phyloP scores from a whole-genome alignment of 2,888 invertebrate species.

The Hirtodrosophila cameraria region DNA sequence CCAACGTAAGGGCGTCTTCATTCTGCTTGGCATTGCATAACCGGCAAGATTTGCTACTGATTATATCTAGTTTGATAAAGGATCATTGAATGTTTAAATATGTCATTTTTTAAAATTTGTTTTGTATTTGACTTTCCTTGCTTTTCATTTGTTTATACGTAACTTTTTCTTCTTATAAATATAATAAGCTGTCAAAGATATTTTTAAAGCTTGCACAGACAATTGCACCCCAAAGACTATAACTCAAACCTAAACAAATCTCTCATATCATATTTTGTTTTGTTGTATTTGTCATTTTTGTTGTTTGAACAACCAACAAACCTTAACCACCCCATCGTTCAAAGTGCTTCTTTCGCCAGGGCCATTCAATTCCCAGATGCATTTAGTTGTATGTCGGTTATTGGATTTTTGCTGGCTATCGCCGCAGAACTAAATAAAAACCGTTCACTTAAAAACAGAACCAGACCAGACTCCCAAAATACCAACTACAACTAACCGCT shows the following conservation, averaged over 20 bases:
- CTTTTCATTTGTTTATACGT: too few species aligned
- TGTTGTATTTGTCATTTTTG: neutral
- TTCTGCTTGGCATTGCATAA: too few species aligned
- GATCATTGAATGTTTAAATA: too few species aligned
- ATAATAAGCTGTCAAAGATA: slow-evolving; percentile 21
- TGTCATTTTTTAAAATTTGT: too few species aligned
- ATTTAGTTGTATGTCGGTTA: slow-evolving; percentile 52
- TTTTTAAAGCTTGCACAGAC: slow-evolving; percentile 7
- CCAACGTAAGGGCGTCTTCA: too few species aligned
- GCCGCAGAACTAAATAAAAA: slow-evolving; percentile 64
- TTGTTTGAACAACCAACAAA: neutral
- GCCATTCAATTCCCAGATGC: slow-evolving; percentile 46
- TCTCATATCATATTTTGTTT: slow-evolving; percentile 4
- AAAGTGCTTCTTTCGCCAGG: slow-evolving; percentile 32
- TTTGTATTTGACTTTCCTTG: too few species aligned
- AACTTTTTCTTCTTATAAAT: neutral
- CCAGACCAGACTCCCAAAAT: slow-evolving; percentile 24
- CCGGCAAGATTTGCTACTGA: too few species aligned
- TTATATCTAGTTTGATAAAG: too few species aligned
- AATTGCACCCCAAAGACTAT: slow-evolving; percentile 26
- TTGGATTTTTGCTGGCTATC: slow-evolving; percentile 57
- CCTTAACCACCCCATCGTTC: slow-evolving; percentile 49
- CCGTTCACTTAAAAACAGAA: slow-evolving; percentile 55
- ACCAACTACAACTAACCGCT: slow-evolving; percentile 42
- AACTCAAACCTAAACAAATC: slow-evolving; percentile 3